phyloP scores from a whole-genome alignment of 2,888 invertebrate species.

The Clanis bilineata region DNA sequence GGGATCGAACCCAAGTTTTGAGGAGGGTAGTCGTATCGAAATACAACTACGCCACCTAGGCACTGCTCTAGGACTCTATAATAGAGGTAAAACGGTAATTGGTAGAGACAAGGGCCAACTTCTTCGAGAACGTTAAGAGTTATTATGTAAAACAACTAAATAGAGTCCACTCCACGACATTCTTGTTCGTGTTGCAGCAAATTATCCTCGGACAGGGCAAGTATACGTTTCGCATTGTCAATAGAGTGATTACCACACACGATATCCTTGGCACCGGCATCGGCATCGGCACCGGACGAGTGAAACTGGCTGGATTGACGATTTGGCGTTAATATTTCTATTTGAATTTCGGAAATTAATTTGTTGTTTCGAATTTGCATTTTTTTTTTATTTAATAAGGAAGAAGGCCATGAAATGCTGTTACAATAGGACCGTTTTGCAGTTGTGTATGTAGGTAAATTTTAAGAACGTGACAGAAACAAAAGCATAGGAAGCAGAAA shows the following conservation, averaged over 20 bases:
- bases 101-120: too few relatives aligned
- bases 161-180: constrained; percentile 33
- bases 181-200: constrained; percentile 36
- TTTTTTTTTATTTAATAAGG: too few relatives aligned
- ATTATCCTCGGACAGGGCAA: constrained; percentile 51
- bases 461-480: too few relatives aligned
- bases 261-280: constrained; percentile 40
- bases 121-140: too few relatives aligned
- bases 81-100: too few relatives aligned
- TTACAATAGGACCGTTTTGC: too few relatives aligned
- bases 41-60: too few relatives aligned
- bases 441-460: background rate
- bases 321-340: background rate
- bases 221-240: constrained; percentile 62
- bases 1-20: too few relatives aligned
- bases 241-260: constrained; percentile 65
- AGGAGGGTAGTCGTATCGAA: too few relatives aligned
- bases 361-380: background rate
- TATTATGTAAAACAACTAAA: background rate
- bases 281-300: constrained; percentile 21
- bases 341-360: background rate
- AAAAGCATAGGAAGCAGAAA: too few relatives aligned
- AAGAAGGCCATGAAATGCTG: too few relatives aligned
- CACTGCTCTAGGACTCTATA: too few relatives aligned
- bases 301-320: constrained; percentile 6